phyloP scores from a whole-genome alignment of 2,888 invertebrate species.

The Cheilosia pagana region DNA sequence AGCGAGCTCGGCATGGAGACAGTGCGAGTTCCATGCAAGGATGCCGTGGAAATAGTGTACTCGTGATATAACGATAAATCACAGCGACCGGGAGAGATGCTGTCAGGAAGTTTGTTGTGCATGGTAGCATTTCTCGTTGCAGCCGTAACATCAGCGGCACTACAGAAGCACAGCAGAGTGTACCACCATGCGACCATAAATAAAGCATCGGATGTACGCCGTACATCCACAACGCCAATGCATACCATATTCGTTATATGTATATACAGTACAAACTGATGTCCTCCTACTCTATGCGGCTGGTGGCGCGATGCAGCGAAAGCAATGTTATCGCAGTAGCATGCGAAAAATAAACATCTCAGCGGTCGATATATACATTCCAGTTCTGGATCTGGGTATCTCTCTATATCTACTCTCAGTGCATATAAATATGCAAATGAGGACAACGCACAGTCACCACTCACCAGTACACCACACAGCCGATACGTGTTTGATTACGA shows the following conservation, averaged over 20 bases:
- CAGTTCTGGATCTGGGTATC: slow-evolving; percentile 21
- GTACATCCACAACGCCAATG: background rate
- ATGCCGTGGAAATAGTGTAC: slow-evolving; percentile 10
- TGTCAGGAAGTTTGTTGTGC: slow-evolving; percentile 75
- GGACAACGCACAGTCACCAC: slow-evolving; percentile 54
- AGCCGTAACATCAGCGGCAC: slow-evolving; percentile 27
- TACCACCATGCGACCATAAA: slow-evolving; percentile 67
- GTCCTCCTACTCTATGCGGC: slow-evolving; percentile 36
- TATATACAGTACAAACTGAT: slow-evolving; percentile 28
- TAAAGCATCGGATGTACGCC: slow-evolving; percentile 67
- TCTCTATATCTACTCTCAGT: slow-evolving; percentile 13
- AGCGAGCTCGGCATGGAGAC: background rate
- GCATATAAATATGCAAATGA: slow-evolving; percentile 70
- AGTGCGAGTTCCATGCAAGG: slow-evolving; percentile 4
- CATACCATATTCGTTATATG: background rate
- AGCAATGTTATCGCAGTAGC: slow-evolving; percentile 61
- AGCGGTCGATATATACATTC: slow-evolving; percentile 54
- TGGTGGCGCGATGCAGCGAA: slow-evolving; percentile 38
- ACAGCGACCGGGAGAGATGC: slow-evolving; percentile 64
- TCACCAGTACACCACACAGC: background rate
- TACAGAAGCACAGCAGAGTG: slow-evolving; percentile 16
- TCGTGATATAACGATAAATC: slow-evolving; percentile 71
- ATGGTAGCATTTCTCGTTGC: slow-evolving; percentile 63
- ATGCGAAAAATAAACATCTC: slow-evolving; percentile 71
- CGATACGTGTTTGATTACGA: slow-evolving; percentile 11